Percentiles rank a stretch among this genome's conserved stretches.
Conservation (phyloP, 2,888 invertebrate species). For the Eristalis pertinax region DNA sequence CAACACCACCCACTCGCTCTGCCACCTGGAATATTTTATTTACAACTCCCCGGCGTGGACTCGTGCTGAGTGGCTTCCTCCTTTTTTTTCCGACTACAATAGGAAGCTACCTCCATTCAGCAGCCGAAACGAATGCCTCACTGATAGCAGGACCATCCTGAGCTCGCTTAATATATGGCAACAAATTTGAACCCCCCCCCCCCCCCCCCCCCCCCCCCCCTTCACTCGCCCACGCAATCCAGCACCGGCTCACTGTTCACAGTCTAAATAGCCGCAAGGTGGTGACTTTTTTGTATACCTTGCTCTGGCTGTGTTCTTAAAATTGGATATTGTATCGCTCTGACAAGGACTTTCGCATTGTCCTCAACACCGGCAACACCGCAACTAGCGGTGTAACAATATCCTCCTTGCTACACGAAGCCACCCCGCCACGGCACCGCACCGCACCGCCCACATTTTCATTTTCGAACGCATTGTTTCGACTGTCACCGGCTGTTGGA, state of each 20-base stretch:
- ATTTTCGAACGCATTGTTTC: constrained; percentile 29
- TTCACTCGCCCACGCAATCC: neutral
- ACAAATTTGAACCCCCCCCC: constrained; percentile 40
- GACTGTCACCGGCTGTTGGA: neutral
- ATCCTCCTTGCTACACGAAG: neutral
- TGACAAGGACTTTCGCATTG: constrained; percentile 42
- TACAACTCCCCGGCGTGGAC: constrained; percentile 53
- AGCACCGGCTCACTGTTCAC: constrained; percentile 5
- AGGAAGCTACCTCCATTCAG: constrained; percentile 15
- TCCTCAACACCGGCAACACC: constrained; percentile 11
- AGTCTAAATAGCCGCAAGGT: constrained; percentile 57
- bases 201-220: neutral
- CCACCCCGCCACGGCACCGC: neutral
- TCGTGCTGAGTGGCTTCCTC: neutral
- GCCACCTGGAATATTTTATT: constrained; percentile 50
- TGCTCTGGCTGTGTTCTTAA: constrained; percentile 37
- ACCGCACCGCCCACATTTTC: constrained; percentile 23
- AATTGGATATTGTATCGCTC: constrained; percentile 62
- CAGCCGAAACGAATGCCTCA: constrained; percentile 27
- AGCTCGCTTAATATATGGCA: constrained; percentile 24
- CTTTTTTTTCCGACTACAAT: constrained; percentile 34
- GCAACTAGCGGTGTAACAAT: constrained; percentile 22
- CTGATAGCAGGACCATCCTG: constrained; percentile 13
- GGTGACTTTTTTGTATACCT: constrained; percentile 42
- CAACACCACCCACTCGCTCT: constrained; percentile 19